phyloP scores from a whole-genome alignment of 2,888 invertebrate genomes.

The Fissipunctia ypsillon region DNA sequence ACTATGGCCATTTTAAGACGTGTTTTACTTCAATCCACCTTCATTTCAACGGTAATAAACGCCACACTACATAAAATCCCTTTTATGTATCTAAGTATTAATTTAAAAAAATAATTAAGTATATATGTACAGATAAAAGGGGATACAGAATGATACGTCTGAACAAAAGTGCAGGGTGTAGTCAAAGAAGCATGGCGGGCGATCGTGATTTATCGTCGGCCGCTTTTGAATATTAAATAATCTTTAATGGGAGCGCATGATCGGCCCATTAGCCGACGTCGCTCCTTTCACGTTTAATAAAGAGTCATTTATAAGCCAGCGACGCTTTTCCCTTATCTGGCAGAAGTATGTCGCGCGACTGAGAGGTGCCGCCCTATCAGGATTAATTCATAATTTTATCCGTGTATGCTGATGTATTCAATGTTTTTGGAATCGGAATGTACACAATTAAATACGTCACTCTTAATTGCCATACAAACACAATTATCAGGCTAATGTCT shows the following conservation, averaged over 20 bases:
- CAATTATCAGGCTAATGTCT: constrained; percentile 64
- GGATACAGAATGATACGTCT: constrained; percentile 78
- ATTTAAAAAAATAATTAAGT: constrained; percentile 67
- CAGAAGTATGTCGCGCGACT: constrained; percentile 88
- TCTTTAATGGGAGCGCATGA: constrained; percentile 91
- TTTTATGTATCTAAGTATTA: constrained; percentile 67
- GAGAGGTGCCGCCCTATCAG: constrained; percentile 89
- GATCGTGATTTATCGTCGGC: constrained; percentile 89
- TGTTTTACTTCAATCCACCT: constrained; percentile 73
- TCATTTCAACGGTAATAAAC: constrained; percentile 67
- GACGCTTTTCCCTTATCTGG: constrained; percentile 90
- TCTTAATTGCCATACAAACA: constrained; percentile 72
- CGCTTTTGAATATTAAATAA: constrained; percentile 91
- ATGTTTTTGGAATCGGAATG: constrained; percentile 72
- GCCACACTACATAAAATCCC: constrained; percentile 66
- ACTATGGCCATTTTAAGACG: constrained; percentile 72
- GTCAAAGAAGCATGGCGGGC: constrained; percentile 88
- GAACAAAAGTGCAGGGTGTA: constrained; percentile 88
- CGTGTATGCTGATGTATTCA: constrained; percentile 78
- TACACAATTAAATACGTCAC: constrained; percentile 74
- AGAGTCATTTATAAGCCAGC: constrained; percentile 90
- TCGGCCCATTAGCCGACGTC: constrained; percentile 90
- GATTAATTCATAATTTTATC: constrained; percentile 90
- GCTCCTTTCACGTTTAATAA: constrained; percentile 91
- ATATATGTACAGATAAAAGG: constrained; percentile 66